Evolutionary conservation across 2,888 invertebrate genomes (phyloP).

Genomic region (Keiferia lycopersicella): DNA sequence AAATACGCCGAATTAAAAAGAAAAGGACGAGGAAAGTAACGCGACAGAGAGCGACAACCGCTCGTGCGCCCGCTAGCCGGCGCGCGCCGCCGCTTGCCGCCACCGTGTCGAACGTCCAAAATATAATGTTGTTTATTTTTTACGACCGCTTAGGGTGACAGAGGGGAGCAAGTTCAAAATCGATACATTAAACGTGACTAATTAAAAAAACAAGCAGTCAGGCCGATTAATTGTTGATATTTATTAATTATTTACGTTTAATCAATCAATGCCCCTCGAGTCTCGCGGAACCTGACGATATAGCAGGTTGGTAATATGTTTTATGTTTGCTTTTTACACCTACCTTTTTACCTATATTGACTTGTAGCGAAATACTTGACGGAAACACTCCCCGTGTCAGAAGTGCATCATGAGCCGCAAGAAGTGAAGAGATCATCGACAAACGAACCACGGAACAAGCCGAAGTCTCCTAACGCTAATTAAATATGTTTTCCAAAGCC

Average conservation of each 20-base stretch:
- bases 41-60: constrained; percentile 66
- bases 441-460: constrained; percentile 36
- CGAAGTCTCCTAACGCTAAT: constrained; percentile 42
- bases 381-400: background rate
- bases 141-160: constrained; percentile 50
- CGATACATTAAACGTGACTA: constrained; percentile 44
- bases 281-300: no score
- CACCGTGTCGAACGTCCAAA: constrained; percentile 58
- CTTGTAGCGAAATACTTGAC: background rate
- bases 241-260: constrained; percentile 42
- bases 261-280: constrained; percentile 21
- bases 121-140: constrained; percentile 67
- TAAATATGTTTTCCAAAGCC: constrained; percentile 46
- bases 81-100: constrained; percentile 36
- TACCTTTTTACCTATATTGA: background rate
- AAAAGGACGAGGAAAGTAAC: constrained; percentile 73
- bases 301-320: no score
- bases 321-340: no score
- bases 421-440: constrained; percentile 32
- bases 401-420: constrained; percentile 27
- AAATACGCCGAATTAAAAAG: constrained; percentile 79
- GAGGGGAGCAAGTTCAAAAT: constrained; percentile 55
- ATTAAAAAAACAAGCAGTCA: constrained; percentile 44
- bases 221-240: constrained; percentile 49
- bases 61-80: constrained; percentile 28